These are phyloP conservation scores for Apaloderma vittatum DNA, from an alignment of 2,113 vertebrate species.

Conservation along the genomic window DNA sequence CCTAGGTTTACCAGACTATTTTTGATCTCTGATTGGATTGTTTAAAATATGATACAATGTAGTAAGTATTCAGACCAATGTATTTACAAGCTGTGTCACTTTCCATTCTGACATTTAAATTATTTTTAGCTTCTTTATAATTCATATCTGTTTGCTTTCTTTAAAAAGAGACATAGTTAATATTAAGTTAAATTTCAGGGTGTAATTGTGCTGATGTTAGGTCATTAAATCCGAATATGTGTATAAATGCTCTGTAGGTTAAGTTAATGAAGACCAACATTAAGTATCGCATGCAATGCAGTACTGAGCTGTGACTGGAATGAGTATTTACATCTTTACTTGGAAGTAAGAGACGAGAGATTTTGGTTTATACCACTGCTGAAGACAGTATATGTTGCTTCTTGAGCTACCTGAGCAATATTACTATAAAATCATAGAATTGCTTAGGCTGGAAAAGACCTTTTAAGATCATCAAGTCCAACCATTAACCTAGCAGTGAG, in stretches of 20 bases:
- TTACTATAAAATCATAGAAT: background rate
- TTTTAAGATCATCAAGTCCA: background rate
- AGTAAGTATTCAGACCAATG: background rate
- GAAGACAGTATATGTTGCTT: background rate
- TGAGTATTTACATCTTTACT: background rate
- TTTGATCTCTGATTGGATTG: background rate
- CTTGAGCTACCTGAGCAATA: background rate
- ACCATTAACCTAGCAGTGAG: background rate
- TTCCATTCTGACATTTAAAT: background rate
- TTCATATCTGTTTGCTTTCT: background rate
- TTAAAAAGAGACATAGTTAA: background rate
- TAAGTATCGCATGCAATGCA: background rate
- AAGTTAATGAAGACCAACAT: background rate
- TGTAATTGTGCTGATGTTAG: background rate
- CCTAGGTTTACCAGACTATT: background rate
- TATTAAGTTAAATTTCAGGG: background rate
- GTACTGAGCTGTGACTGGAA: background rate
- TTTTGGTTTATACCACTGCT: background rate
- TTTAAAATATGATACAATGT: background rate
- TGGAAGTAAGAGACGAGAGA: background rate
- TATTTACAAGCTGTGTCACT: background rate
- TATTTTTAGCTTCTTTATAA: background rate
- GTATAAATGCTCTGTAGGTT: background rate
- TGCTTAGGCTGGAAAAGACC: background rate
- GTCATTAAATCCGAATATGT: background rate